Base-by-base conservation (phyloP, 2,888 invertebrate species). In the Stenichneumon culpator region DNA sequence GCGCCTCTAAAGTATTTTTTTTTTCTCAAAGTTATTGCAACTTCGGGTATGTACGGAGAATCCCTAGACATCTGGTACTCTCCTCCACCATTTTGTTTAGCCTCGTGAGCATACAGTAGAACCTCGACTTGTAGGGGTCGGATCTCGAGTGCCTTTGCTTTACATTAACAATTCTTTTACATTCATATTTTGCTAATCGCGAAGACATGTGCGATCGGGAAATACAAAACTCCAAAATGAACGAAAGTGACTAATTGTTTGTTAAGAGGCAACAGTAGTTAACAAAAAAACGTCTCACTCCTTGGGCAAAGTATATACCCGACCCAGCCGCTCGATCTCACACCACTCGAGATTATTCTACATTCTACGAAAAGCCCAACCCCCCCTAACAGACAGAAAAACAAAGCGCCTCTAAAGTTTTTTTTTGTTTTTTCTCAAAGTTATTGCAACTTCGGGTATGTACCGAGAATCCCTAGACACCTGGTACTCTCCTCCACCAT, bases 51-150 rank as follows among this genome's bases (percentile, higher is more conserved):
- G 68, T 57, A 65, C 52, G 36, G 50, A 54, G 63, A 82, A 63
- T 72, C 57, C 70, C 74, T 57, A 11, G 50, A 52, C 85, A 85
- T 82, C 85, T 82, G 85, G 79, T 77, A 77, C 72, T 65, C 39
- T 28, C 63, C 79, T 72, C 47, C 68, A 70, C 52, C 16, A 25
- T 32, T 19, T 6, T 65, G 3, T 67, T 65, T 6, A 11, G n/a
- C 9, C 36, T n/a, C 19, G n/a, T 39, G 36, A 19, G 70, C 28
- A 77, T n/a, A n/a, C n/a, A n/a, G n/a, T n/a, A n/a, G n/a, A n/a
- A n/a, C n/a, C n/a, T n/a, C n/a, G n/a, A n/a, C n/a, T n/a, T n/a
- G n/a, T n/a, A n/a, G n/a, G n/a, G n/a, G n/a, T n/a, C n/a, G n/a
- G n/a, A n/a, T n/a, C n/a, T n/a, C n/a, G n/a, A n/a, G n/a, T n/a